Base-by-base conservation (phyloP, 2,113 vertebrate genomes). In the Neodontobutis hainanensis region DNA sequence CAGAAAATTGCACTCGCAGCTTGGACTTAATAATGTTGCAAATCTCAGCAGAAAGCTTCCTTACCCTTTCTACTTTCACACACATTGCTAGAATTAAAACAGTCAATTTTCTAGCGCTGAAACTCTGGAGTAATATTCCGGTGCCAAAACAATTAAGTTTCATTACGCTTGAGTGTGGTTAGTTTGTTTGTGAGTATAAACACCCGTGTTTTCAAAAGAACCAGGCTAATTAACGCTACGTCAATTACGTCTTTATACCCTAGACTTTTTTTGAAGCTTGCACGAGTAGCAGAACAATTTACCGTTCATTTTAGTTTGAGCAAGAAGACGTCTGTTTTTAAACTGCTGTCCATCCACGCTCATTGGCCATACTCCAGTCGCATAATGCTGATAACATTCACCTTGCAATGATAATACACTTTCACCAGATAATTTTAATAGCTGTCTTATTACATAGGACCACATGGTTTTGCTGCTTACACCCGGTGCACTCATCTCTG, bases 351-450 rank as follows among this genome's bases (percentile, higher is more conserved):
- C 36, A 36, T 62, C 8, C 5, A 19, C 43, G 14, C 11, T 49
- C 15, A 44, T 10, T 32, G 14, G 19, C 44, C 19, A 32, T 8
- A 2, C 6, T 63, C 34, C n/a, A 16, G 49, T 67, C 4, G 58
- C 56, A 11, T 65, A 36, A 66, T 68, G 65, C 46, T 73, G 48
- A 14, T 66, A 58, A 67, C 59, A 55, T 83, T 73, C 69, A 76
- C 70, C 68, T 81, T 27, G 43, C 42, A 65, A 53, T 70, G 40
- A 68, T 73, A 76, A 79, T 71, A 57, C 69, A 45, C 46, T 46
- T 58, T 67, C 75, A 60, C 75, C 47, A 55, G 47, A 65, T 81
- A 63, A 71, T 67, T 77, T 45, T 46, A 80, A 73, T 77, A 53
- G 66, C n/a, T 59, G 6, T 14, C 57, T 63, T 82, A 75, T 86